Conservation (phyloP, 2,113 vertebrate species). For the Cichladusa arquata region DNA sequence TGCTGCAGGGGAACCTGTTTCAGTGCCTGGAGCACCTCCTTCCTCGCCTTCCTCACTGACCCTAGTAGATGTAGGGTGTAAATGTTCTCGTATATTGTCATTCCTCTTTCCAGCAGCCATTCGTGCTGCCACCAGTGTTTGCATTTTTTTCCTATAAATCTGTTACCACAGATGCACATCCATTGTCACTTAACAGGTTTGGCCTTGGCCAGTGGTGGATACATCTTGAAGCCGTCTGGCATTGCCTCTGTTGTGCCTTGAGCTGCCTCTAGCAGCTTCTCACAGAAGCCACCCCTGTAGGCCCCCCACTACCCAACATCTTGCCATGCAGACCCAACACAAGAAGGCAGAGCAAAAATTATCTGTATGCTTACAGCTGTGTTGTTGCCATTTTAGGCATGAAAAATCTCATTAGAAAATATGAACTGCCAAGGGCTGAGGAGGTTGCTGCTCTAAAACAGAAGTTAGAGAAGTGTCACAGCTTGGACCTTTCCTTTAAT, state of each 20-base stretch:
- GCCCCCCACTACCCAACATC: background rate
- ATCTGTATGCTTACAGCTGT: background rate
- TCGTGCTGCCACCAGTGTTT: background rate
- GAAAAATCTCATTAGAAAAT: constrained; percentile 88
- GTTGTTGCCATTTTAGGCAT: constrained; percentile 73
- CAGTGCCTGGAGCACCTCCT: background rate
- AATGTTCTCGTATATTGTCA: too few relatives aligned
- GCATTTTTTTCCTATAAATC: background rate
- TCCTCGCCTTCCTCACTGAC: too few relatives aligned
- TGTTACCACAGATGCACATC: background rate
- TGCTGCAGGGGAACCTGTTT: background rate
- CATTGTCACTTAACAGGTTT: too few relatives aligned
- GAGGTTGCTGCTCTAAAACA: constrained; percentile 84
- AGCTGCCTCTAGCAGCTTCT: background rate
- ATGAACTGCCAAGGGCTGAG: constrained; percentile 83
- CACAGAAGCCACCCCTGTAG: background rate
- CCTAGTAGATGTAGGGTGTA: background rate
- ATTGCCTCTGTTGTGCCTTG: background rate
- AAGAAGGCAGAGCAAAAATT: background rate
- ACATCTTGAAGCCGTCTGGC: accelerated
- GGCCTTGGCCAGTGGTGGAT: too few relatives aligned
- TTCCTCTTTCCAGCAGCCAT: background rate
- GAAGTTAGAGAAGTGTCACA: constrained; percentile 89
- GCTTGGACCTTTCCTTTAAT: constrained; percentile 75
- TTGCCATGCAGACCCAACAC: background rate